Evolutionary conservation across 2,113 vertebrate genomes (phyloP).

Genomic region (Trachemys scripta): DNA sequence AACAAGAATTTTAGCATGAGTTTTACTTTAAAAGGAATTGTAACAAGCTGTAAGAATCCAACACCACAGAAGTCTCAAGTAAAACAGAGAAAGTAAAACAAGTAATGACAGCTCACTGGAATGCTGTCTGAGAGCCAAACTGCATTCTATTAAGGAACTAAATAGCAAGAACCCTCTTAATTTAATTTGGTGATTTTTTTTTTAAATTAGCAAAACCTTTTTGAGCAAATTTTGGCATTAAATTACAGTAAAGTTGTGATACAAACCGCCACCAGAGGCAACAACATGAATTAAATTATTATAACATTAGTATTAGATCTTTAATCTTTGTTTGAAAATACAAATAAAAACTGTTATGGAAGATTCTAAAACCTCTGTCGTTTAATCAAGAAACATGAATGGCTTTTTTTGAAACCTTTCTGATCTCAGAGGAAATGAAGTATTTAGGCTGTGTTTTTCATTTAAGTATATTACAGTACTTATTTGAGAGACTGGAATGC

Average conservation of each 20-base stretch:
- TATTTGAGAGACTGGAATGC: constrained; percentile 24
- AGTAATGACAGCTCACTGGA: background rate
- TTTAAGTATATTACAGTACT: constrained; percentile 50
- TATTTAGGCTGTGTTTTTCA: constrained; percentile 65
- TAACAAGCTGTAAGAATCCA: background rate
- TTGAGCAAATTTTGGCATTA: background rate
- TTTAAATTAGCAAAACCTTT: background rate
- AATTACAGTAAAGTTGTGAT: background rate
- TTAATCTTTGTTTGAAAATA: constrained; percentile 5
- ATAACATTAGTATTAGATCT: background rate
- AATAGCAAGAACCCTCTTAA: constrained; percentile 13
- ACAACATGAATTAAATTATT: background rate
- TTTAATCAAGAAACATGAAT: constrained; percentile 46
- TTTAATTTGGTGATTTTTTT: constrained; percentile 22
- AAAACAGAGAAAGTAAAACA: background rate
- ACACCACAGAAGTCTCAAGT: background rate
- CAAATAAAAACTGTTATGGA: constrained; percentile 35
- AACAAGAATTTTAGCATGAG: background rate
- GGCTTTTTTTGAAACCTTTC: constrained; percentile 12
- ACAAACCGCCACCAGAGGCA: too few relatives aligned
- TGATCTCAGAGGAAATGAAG: constrained; percentile 67
- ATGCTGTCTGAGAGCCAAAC: background rate
- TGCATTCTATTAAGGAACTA: background rate
- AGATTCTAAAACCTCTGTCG: constrained; percentile 32
- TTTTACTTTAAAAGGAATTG: background rate